Conservation (phyloP, 2,113 vertebrate genomes). For the Nanorana parkeri region DNA sequence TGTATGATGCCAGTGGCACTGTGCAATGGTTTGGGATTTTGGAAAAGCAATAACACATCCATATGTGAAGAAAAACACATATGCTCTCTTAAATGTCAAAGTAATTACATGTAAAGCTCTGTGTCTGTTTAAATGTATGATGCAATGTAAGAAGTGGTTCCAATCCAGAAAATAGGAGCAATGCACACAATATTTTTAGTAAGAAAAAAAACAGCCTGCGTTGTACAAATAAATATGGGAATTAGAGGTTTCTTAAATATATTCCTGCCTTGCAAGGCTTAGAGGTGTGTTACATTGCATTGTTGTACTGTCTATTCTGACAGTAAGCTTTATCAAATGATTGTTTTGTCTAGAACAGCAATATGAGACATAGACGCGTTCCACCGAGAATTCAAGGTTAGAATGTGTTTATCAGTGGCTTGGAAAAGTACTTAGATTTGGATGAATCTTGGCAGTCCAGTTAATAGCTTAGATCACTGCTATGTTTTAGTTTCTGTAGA, state of each 20-base stretch:
- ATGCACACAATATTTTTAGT: neutral
- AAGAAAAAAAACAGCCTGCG: neutral
- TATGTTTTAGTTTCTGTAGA: constrained; percentile 21
- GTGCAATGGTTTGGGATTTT: constrained; percentile 9
- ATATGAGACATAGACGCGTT: constrained; percentile 25
- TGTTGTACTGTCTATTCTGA: constrained; percentile 14
- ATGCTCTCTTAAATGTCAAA: neutral
- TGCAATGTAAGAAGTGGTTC: neutral
- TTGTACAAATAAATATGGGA: neutral
- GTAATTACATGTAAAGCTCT: neutral
- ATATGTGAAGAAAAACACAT: neutral
- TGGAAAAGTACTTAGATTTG: constrained; percentile 34
- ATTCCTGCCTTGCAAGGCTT: neutral
- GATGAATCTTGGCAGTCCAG: constrained; percentile 25
- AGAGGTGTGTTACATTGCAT: constrained; percentile 18
- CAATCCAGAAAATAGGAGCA: neutral
- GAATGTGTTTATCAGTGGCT: constrained; percentile 37
- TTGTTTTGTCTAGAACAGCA: constrained; percentile 39
- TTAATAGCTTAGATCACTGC: constrained; percentile 20
- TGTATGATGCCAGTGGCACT: constrained; percentile 12
- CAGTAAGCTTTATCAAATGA: constrained; percentile 34
- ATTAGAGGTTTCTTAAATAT: neutral
- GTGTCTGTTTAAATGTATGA: neutral
- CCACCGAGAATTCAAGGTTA: constrained; percentile 43
- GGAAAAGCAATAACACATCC: constrained; percentile 17